Percentiles rank a stretch among this genome's conserved stretches.
Evolutionary conservation across 2,113 vertebrate genomes (phyloP).

Genomic region (Pseudolaguvia tuberculata): DNA sequence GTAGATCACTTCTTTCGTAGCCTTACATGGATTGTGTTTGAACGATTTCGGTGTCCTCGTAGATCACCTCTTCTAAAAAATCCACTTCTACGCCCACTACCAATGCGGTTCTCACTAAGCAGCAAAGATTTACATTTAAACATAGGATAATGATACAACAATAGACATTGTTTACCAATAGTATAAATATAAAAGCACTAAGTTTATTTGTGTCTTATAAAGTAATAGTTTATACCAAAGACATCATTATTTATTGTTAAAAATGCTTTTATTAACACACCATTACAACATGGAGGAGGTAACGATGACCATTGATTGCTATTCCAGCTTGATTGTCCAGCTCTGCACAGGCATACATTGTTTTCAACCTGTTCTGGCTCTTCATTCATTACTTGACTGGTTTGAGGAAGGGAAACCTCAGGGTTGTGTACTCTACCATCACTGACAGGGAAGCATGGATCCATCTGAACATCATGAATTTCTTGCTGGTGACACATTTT

Average conservation of each 20-base stretch:
- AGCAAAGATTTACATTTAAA: background rate
- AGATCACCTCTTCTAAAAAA: conserved; percentile 29
- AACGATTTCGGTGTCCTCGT: conserved; percentile 31
- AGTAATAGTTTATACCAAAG: too few species aligned
- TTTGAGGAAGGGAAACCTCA: background rate
- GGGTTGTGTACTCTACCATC: background rate
- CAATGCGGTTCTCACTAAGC: conserved; percentile 17
- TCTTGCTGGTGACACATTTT: background rate
- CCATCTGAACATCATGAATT: background rate
- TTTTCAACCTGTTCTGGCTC: background rate
- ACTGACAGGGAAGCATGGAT: background rate
- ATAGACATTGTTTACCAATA: too few species aligned
- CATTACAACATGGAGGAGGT: conserved; percentile 10
- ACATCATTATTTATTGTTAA: too few species aligned
- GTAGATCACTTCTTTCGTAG: background rate
- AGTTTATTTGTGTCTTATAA: background rate
- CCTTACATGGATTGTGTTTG: conserved; percentile 25
- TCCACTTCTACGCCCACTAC: conserved; percentile 31
- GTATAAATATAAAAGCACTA: background rate
- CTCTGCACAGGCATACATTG: background rate
- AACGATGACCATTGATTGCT: conserved; percentile 1
- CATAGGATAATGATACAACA: background rate
- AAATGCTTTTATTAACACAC: background rate
- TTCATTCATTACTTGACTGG: background rate
- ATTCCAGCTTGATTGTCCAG: background rate